Evolutionary conservation across 2,888 invertebrate species (phyloP), one percentile per base, ranked within the genome.

Genomic region (Podotricha telesiphe): DNA sequence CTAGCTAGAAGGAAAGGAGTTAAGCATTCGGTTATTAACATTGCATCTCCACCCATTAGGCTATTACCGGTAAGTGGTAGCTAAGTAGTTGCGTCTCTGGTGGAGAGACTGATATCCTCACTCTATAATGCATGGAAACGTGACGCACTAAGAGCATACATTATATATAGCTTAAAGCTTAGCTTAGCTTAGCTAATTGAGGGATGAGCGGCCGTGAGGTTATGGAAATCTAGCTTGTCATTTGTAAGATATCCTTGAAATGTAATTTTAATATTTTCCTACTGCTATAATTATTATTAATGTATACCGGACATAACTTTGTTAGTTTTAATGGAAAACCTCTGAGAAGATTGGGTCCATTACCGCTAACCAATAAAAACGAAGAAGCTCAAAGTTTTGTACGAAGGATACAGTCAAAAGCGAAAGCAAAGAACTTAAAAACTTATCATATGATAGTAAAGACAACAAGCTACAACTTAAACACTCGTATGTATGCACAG

Each of bases 401-500:
- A 13, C 42, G 42, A 7, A 13, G 13, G 42, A 13, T 37, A 37
- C 42, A 11, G 11, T 13, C 42, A 42, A 42, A 13, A 50, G 2
- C 50, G 20, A 50, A 50, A 20, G 19, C 20, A 58, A 58, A 19
- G 15, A 51, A 22, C 51, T 51, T 20, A 58, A 15, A 58, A 58
- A 8, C 42, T 40, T 58, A 10, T 42, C 22, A 59, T 59, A 59
- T 42, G 10, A 42, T 45, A 42, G 42, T n/a, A 20, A 45, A 45
- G 8, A 28, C 6, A 34, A 28, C 22, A 28, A 45, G 45, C n/a
- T 17, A 28, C 20, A 59, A 22, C 11, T 22, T 22, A 45, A 45
- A 59, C 22, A 59, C 59, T 22, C n/a, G 45, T 59, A 59, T 59
- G 45, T 59, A 45, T 45, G 45, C 59, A 6, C 45, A 40, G 59